These are phyloP conservation scores for Agrilus planipennis DNA, from an alignment of 1,140 invertebrate genomes.

Conservation along the genomic window DNA sequence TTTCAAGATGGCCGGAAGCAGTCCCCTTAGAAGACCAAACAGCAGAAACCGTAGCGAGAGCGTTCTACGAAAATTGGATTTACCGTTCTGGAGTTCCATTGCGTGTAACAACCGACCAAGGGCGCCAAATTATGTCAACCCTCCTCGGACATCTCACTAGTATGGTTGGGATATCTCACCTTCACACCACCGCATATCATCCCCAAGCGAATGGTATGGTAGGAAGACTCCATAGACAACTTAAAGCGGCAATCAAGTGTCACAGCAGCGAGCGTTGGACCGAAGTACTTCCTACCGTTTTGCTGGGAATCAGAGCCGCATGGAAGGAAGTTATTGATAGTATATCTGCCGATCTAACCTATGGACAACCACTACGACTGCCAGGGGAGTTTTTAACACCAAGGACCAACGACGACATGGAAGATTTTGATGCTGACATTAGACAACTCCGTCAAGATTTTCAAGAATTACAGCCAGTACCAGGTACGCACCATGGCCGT, in stretches of 20 bases:
- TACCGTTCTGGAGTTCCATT: slow-evolving; percentile 24
- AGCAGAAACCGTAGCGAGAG: slow-evolving; percentile 17
- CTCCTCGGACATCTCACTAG: slow-evolving; percentile 12
- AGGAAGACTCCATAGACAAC: slow-evolving; percentile 30
- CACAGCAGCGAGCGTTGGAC: slow-evolving; percentile 24
- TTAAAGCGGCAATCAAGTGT: slow-evolving; percentile 31
- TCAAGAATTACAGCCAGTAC: too few species aligned
- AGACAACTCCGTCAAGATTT: too few species aligned
- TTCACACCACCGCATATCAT: slow-evolving; percentile 30
- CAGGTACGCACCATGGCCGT: too few species aligned
- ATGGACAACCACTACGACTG: slow-evolving; percentile 21
- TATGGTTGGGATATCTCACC: slow-evolving; percentile 18
- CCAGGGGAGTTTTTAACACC: slow-evolving; percentile 30
- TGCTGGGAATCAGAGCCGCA: slow-evolving; percentile 28
- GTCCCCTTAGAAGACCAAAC: slow-evolving; percentile 19
- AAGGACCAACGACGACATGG: too few species aligned
- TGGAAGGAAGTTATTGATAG: slow-evolving; percentile 19
- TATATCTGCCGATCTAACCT: slow-evolving; percentile 26
- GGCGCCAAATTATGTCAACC: slow-evolving; percentile 26
- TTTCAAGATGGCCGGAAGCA: slow-evolving; percentile 17
- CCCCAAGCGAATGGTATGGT: slow-evolving; percentile 29
- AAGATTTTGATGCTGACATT: too few species aligned
- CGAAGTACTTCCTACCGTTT: slow-evolving; percentile 28
- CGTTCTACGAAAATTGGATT: slow-evolving; percentile 21
- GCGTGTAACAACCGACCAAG: slow-evolving; percentile 26